Evolutionary conservation across 2,888 invertebrate genomes (phyloP).

Genomic region (Melanargia galathea): DNA sequence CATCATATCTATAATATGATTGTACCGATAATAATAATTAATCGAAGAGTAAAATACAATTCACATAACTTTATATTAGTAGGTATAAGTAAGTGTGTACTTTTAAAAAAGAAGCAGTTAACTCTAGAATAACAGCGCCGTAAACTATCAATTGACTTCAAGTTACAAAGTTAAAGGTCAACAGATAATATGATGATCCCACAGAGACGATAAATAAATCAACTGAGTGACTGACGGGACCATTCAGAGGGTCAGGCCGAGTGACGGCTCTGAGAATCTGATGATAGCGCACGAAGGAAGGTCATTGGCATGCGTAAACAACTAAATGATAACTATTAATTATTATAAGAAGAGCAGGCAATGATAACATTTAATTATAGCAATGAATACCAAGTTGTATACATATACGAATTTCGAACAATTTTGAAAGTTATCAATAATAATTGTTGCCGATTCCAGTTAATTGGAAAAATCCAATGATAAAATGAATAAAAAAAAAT

Average conservation of each 20-base stretch:
- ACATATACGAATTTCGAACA: slow-evolving; percentile 33
- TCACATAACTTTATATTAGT: too few relatives aligned
- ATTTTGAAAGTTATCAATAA: slow-evolving; percentile 20
- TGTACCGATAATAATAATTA: too few relatives aligned
- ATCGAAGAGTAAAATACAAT: too few relatives aligned
- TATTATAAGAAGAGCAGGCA: slow-evolving; percentile 26
- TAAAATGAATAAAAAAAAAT: background rate
- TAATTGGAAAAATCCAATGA: background rate
- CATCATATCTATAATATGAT: too few relatives aligned
- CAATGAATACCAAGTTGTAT: slow-evolving; percentile 21
- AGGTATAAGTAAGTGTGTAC: too few relatives aligned
- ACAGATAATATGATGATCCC: slow-evolving; percentile 22
- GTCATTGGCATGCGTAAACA: slow-evolving; percentile 40
- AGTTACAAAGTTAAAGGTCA: slow-evolving; percentile 29
- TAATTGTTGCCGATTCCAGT: slow-evolving; percentile 4
- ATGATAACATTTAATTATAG: slow-evolving; percentile 15
- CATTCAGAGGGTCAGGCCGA: slow-evolving; percentile 22
- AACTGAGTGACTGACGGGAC: slow-evolving; percentile 16
- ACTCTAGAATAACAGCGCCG: too few relatives aligned
- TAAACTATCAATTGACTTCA: slow-evolving; percentile 1
- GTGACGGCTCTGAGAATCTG: slow-evolving; percentile 22
- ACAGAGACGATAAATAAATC: slow-evolving; percentile 30
- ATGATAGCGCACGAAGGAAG: slow-evolving; percentile 34
- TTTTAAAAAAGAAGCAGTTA: background rate
- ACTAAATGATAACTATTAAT: slow-evolving; percentile 32